A percentile compares a stretch with the other conserved stretches of the same genome.
Conservation (phyloP, 2,113 vertebrate genomes). For the Pyxicephalus adspersus region DNA sequence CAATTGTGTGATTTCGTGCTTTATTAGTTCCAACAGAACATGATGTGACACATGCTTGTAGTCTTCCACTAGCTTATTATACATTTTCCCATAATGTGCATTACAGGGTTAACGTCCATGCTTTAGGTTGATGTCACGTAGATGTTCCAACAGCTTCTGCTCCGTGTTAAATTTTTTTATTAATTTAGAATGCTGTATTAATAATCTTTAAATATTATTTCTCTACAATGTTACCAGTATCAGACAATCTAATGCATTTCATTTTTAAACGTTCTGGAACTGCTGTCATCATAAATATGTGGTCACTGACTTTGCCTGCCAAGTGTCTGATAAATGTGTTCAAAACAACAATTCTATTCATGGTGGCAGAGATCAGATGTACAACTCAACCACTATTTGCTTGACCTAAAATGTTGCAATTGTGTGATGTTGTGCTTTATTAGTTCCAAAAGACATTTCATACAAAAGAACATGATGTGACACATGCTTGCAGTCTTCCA, state of each 20-base stretch:
- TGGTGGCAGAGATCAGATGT: background rate
- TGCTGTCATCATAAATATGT: too few species aligned
- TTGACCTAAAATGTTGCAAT: background rate
- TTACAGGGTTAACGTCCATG: too few species aligned
- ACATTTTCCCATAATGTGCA: too few species aligned
- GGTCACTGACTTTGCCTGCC: too few species aligned
- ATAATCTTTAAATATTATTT: too few species aligned
- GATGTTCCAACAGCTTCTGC: too few species aligned
- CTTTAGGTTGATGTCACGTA: too few species aligned
- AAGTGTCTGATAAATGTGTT: background rate
- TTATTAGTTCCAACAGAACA: background rate
- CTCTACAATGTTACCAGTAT: too few species aligned
- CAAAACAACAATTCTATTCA: background rate
- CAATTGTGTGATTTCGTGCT: background rate
- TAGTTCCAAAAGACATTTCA: background rate
- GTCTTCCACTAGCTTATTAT: background rate
- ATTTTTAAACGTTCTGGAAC: too few species aligned
- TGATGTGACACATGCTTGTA: background rate
- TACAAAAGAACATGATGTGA: background rate
- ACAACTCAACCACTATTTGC: slow-evolving; percentile 4
- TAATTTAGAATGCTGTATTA: too few species aligned
- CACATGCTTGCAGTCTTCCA: background rate
- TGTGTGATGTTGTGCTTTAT: background rate
- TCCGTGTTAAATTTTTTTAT: too few species aligned
- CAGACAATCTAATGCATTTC: too few species aligned